These are phyloP conservation scores for Nyctalus aviator DNA, from an alignment of 2,797 vertebrate genomes.

Conservation along the genomic window DNA sequence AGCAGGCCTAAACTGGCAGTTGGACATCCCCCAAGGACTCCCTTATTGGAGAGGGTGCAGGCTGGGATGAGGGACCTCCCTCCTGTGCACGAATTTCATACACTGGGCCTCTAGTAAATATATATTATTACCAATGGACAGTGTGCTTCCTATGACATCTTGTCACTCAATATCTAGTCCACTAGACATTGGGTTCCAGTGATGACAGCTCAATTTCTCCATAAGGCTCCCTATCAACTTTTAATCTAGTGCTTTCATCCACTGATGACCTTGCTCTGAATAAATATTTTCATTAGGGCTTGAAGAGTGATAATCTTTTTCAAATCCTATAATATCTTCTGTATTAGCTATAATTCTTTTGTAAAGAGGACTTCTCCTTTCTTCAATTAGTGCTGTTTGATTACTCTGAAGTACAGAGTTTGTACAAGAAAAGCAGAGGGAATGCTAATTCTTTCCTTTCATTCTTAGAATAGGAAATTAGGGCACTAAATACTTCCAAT, in stretches of 20 bases:
- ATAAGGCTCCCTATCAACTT: neutral
- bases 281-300: neutral
- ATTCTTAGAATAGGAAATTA: neutral
- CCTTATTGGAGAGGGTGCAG: no score
- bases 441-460: neutral
- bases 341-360: neutral
- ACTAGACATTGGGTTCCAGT: neutral
- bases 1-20: no score
- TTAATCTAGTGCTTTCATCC: neutral
- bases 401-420: neutral
- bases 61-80: no score
- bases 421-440: neutral
- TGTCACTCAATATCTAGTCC: neutral
- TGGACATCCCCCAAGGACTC: no score
- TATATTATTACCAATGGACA: neutral
- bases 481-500: neutral
- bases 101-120: no score
- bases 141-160: neutral
- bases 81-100: no score
- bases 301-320: neutral
- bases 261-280: neutral
- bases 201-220: neutral
- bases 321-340: neutral
- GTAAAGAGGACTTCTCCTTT: neutral
- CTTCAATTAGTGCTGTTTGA: constrained; percentile 7